Evolutionary conservation across 2,888 invertebrate species (phyloP).

Genomic region (Masnerella sp.): DNA sequence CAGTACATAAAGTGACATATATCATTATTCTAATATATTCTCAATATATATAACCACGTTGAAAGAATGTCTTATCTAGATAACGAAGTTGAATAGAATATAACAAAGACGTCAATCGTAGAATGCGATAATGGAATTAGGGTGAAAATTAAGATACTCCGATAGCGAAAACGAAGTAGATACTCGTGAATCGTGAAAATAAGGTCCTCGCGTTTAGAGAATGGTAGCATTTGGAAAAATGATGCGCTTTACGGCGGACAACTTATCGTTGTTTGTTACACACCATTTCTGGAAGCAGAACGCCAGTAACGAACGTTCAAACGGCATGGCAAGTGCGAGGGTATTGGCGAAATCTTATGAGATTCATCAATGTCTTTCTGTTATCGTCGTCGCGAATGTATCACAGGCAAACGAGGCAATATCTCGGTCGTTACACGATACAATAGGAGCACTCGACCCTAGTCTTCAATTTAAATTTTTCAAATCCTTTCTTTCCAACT

Average conservation of each 20-base stretch:
- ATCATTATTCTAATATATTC: too few species aligned
- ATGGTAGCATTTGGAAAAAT: conserved; percentile 47
- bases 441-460: conserved; percentile 39
- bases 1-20: too few species aligned
- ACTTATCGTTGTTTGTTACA: conserved; percentile 57
- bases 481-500: conserved; percentile 34
- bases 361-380: conserved; percentile 55
- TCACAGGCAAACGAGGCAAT: conserved; percentile 58
- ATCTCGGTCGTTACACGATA: conserved; percentile 53
- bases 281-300: conserved; percentile 31
- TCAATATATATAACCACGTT: too few species aligned
- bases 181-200: conserved; percentile 34
- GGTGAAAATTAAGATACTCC: conserved; percentile 31
- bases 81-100: conserved; percentile 15
- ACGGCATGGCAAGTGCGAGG: conserved; percentile 42
- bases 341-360: conserved; percentile 56
- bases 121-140: conserved; percentile 35
- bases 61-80: too few species aligned
- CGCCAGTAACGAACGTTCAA: conserved; percentile 55
- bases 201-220: conserved; percentile 24
- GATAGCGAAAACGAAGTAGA: conserved; percentile 19
- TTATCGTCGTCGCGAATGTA: conserved; percentile 58
- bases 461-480: conserved; percentile 54
- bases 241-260: conserved; percentile 50
- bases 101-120: conserved; percentile 13